These are phyloP conservation scores for Buteo buteo DNA, from an alignment of 2,113 vertebrate species.

Conservation along the genomic window DNA sequence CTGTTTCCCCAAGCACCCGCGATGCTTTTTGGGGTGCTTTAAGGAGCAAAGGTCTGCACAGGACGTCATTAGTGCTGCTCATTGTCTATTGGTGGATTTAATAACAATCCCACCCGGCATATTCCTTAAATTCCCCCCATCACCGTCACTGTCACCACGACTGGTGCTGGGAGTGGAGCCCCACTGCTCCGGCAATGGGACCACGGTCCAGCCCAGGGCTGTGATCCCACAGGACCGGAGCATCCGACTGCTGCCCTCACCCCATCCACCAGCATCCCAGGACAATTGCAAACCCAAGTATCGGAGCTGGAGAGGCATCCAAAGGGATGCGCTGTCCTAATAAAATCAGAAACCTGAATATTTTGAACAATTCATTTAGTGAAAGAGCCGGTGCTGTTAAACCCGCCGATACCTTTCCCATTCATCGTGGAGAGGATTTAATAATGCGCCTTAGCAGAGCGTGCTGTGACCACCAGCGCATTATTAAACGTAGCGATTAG, in stretches of 20 bases:
- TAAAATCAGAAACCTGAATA: background rate
- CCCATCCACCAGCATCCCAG: accelerated
- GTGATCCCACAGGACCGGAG: accelerated
- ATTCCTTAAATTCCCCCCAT: background rate
- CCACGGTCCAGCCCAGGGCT: background rate
- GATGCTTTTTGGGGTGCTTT: background rate
- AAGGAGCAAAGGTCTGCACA: background rate
- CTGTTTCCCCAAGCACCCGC: accelerated
- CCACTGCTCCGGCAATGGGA: accelerated
- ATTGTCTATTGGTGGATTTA: background rate
- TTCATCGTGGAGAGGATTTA: background rate
- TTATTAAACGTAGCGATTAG: background rate
- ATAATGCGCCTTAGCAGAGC: background rate
- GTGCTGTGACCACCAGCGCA: background rate
- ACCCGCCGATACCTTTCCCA: background rate
- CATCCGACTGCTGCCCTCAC: accelerated
- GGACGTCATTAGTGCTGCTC: background rate
- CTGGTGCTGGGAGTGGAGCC: background rate
- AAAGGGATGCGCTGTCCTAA: accelerated
- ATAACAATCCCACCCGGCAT: accelerated
- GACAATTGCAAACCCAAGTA: accelerated
- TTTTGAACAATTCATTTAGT: background rate
- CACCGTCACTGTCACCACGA: accelerated
- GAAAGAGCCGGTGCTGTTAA: background rate
- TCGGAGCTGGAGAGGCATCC: accelerated